Evolutionary conservation across 2,888 invertebrate genomes (phyloP).

Genomic region (Andrena flavipes): DNA sequence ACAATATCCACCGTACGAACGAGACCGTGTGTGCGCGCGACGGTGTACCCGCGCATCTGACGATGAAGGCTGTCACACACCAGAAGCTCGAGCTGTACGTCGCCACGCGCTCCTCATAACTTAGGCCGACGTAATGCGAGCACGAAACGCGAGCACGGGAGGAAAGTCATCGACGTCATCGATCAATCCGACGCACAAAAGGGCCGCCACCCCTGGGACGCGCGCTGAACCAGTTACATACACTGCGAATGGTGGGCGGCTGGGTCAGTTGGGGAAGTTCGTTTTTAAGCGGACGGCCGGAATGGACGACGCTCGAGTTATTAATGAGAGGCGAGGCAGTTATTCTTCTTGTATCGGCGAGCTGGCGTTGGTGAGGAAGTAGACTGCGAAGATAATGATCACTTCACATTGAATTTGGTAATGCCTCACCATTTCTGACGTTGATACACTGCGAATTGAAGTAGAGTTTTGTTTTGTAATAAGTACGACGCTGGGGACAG

Average conservation of each 20-base stretch:
- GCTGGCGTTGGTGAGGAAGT: too few species aligned
- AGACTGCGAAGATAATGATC: too few species aligned
- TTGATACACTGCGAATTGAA: too few species aligned
- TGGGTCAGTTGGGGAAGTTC: not conserved
- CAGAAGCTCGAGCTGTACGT: conserved; percentile 35
- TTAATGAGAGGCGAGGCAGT: too few species aligned
- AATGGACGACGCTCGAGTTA: not conserved
- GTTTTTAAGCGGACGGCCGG: not conserved
- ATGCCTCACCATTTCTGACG: too few species aligned
- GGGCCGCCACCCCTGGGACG: not conserved
- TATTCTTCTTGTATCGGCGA: too few species aligned
- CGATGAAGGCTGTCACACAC: conserved; percentile 64
- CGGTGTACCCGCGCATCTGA: conserved; percentile 48
- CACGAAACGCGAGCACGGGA: conserved; percentile 32
- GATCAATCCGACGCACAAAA: conserved; percentile 45
- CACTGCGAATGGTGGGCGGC: not conserved
- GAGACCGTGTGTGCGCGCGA: conserved; percentile 21
- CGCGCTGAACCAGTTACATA: conserved; percentile 16
- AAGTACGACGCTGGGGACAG: too few species aligned
- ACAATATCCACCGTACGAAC: conserved; percentile 47
- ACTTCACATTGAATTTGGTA: too few species aligned
- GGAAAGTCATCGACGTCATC: conserved; percentile 58
- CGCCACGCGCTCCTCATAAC: conserved; percentile 37
- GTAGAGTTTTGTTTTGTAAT: too few species aligned
- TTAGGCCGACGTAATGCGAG: conserved; percentile 43